Evolutionary conservation across 2,888 invertebrate species (phyloP), one percentile per base, ranked within the genome.

Genomic region (Eumacrocentrus americanus): DNA sequence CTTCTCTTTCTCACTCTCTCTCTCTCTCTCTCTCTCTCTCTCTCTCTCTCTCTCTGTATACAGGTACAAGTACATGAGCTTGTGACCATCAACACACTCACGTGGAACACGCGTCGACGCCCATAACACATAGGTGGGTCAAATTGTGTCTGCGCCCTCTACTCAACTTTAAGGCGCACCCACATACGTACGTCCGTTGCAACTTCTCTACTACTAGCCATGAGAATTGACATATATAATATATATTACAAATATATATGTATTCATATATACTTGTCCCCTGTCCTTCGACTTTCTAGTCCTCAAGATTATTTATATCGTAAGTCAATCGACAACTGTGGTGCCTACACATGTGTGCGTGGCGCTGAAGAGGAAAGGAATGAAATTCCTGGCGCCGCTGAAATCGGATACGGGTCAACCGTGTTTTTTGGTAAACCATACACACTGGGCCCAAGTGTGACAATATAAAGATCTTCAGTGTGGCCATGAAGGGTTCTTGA

Each of bases 261-360:
- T 18, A 18, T 18, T 11, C 16, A 42, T 18, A 42, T 18, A 42
- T 11, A 42, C 16, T 25, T 9, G n/a, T 35, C 11, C 22, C 12
- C 34, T 46, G 55, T 47, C 55, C 47, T 46, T 55, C 34, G 34
- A 55, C 35, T 54, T 54, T 54, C 42, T 54, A 42, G 29, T 54
- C 20, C 18, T 54, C 54, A 25, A 44, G 7, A 29, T 18, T 42
- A 42, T 54, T 14, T 44, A 42, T 53, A 12, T 40, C 23, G 11
- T 3, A 25, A 25, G 14, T 53, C 22, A 40, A 22, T 16, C 7
- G 5, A 16, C n/a, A 42, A 42, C 3, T 20, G 12, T 12, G 9
- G 9, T 4, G 3, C 20, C 18, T 12, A 46, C 46, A 12, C 25
- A 23, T 16, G 20, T 42, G 20, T 42, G 42, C 46, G 23, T 7